These are phyloP conservation scores for Pelodiscus sinensis DNA, from an alignment of 2,113 vertebrate genomes.

Conservation along the genomic window DNA sequence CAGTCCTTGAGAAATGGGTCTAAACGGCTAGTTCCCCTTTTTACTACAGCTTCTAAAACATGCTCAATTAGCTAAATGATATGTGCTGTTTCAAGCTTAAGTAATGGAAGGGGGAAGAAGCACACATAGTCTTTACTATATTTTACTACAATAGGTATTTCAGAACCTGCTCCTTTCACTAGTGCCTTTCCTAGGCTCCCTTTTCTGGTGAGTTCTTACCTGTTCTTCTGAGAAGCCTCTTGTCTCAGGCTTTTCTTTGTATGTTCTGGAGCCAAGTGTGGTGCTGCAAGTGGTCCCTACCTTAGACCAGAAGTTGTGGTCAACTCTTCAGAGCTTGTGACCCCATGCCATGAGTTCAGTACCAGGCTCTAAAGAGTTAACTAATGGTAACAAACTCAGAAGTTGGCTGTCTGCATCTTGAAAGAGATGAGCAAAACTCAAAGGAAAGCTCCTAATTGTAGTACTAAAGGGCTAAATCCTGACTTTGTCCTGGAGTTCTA, in stretches of 20 bases:
- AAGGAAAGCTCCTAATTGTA: background rate
- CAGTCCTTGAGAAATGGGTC: too few relatives aligned
- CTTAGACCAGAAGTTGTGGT: background rate
- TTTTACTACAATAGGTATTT: too few relatives aligned
- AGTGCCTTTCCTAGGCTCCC: background rate
- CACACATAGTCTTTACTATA: too few relatives aligned
- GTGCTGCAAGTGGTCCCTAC: too few relatives aligned
- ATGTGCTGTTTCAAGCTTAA: too few relatives aligned
- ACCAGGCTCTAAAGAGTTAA: background rate
- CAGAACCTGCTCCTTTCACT: background rate
- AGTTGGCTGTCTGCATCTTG: background rate
- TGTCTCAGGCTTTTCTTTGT: background rate
- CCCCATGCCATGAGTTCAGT: background rate
- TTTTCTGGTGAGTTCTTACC: background rate
- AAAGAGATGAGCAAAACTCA: background rate
- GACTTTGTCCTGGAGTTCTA: background rate
- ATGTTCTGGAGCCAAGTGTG: background rate
- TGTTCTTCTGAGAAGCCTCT: background rate
- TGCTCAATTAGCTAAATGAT: too few relatives aligned
- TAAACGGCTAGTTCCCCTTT: too few relatives aligned
- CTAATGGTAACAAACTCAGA: background rate
- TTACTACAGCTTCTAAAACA: too few relatives aligned
- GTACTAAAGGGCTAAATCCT: background rate
- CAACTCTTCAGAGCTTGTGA: background rate
- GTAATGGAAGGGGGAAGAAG: too few relatives aligned